Evolutionary conservation across 2,113 vertebrate species (phyloP).

Genomic region (Talpa occidentalis): DNA sequence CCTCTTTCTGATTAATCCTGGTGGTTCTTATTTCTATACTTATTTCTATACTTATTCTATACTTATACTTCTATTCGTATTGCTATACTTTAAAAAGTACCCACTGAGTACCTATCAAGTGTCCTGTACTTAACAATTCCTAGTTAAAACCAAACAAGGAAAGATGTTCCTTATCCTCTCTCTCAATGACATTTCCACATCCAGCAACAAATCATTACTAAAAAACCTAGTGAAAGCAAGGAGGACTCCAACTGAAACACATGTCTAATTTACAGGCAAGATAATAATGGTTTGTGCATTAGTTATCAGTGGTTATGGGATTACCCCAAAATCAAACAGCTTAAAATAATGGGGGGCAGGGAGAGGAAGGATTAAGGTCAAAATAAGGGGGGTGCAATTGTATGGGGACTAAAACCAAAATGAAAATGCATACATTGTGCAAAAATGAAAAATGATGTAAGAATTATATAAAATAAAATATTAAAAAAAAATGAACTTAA

Average conservation of each 20-base stretch:
- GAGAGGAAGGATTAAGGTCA: too few species aligned
- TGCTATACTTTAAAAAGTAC: background rate
- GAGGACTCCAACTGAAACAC: background rate
- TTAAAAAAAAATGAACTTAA: too few species aligned
- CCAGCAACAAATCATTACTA: background rate
- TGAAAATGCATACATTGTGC: too few species aligned
- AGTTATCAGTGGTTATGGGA: background rate
- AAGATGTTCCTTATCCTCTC: background rate
- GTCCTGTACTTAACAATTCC: background rate
- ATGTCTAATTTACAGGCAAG: background rate
- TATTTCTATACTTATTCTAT: too few species aligned
- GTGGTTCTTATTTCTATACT: background rate
- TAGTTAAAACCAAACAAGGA: background rate
- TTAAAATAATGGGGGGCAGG: too few species aligned
- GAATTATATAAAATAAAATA: too few species aligned
- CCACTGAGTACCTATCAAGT: background rate
- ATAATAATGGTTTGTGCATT: background rate
- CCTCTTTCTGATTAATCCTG: background rate
- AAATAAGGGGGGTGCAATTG: too few species aligned
- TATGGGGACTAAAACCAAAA: too few species aligned
- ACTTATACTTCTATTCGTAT: too few species aligned
- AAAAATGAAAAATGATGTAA: too few species aligned
- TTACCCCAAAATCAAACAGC: background rate
- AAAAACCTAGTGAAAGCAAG: slow-evolving; percentile 6
- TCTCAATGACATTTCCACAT: background rate